Conservation (phyloP, 2,113 vertebrate species). For the Oriolus oriolus region DNA sequence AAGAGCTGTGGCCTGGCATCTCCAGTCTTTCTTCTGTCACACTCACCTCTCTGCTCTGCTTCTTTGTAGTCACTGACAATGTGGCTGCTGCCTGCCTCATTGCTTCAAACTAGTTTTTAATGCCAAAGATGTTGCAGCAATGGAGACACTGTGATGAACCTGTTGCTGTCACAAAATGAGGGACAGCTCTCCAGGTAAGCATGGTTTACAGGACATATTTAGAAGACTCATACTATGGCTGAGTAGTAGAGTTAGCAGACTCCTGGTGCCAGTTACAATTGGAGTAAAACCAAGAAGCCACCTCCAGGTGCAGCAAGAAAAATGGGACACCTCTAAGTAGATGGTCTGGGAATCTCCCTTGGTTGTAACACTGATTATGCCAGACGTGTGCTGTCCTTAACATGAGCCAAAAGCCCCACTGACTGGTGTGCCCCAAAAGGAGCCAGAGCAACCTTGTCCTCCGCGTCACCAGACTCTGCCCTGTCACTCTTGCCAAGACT, state of each 20-base stretch:
- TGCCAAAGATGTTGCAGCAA: not conserved
- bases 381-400: not conserved
- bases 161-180: not conserved
- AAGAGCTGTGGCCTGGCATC: not conserved
- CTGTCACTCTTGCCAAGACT: not conserved
- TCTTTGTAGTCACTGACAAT: not conserved
- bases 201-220: not conserved
- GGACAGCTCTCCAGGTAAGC: not conserved
- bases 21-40: not conserved
- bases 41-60: not conserved
- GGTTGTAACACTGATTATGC: not conserved
- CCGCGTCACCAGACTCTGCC: not conserved
- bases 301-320: not conserved
- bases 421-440: not conserved
- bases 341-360: not conserved
- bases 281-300: not conserved
- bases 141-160: not conserved
- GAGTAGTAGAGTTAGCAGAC: not conserved
- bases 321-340: not conserved
- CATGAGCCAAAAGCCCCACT: fast-evolving
- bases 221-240: not conserved
- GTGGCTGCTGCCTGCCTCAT: not conserved
- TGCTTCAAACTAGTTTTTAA: not conserved
- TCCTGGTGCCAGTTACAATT: not conserved
- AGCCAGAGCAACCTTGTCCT: not conserved